Evolutionary conservation across 2,888 invertebrate species (phyloP).

Genomic region (Ephialtes manifestator): DNA sequence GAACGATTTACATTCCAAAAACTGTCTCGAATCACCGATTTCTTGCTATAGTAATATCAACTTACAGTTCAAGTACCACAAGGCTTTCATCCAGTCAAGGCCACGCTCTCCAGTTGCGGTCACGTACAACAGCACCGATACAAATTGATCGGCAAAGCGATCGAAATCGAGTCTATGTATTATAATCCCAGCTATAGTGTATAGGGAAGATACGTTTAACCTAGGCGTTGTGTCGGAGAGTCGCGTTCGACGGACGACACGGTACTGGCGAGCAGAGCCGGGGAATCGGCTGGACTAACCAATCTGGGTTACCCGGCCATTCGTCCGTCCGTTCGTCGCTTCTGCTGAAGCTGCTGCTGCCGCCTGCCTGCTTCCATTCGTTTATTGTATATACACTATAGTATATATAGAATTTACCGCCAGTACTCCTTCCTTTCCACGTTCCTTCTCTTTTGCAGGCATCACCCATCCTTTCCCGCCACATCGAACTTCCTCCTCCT

Average conservation of each 20-base stretch:
- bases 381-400: conserved; percentile 29
- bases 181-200: conserved; percentile 7
- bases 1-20: background rate
- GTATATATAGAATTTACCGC: conserved; percentile 54
- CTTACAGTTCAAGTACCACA: conserved; percentile 57
- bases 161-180: conserved; percentile 13
- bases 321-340: conserved; percentile 80
- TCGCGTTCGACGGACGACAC: conserved; percentile 83
- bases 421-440: conserved; percentile 60
- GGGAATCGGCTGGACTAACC: conserved; percentile 82
- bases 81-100: conserved; percentile 60
- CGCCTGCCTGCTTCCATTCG: conserved; percentile 54
- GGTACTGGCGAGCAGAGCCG: conserved; percentile 82
- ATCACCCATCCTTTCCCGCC: conserved; percentile 41
- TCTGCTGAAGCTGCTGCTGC: conserved; percentile 62
- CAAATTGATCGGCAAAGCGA: conserved; percentile 16
- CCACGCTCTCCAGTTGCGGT: conserved; percentile 46
- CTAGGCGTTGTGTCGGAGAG: conserved; percentile 70
- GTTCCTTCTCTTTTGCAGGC: conserved; percentile 27
- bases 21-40: background rate
- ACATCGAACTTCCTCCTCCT: conserved; percentile 52
- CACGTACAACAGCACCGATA: conserved; percentile 43
- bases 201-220: conserved; percentile 32
- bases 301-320: conserved; percentile 86
- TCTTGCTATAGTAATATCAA: conserved; percentile 22